phyloP scores from a whole-genome alignment of 2,888 invertebrate species.

The Acanthosepion lycidas region DNA sequence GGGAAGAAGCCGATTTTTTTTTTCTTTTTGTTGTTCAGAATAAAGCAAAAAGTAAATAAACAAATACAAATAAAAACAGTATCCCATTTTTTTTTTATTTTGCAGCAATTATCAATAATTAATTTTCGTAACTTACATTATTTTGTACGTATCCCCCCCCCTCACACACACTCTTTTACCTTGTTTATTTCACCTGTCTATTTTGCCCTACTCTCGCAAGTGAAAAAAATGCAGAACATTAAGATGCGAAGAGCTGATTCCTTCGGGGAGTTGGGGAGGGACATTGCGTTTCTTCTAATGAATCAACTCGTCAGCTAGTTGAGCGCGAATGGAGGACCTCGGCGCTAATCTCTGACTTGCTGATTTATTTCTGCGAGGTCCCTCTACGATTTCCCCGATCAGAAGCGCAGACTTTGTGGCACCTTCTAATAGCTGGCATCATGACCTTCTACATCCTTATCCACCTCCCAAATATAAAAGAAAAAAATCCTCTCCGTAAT shows the following conservation, averaged over 20 bases:
- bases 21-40: too few relatives aligned
- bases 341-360: not conserved
- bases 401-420: not conserved
- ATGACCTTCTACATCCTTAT: not conserved
- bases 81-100: too few relatives aligned
- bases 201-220: too few relatives aligned
- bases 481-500: not conserved
- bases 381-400: not conserved
- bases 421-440: not conserved
- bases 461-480: not conserved
- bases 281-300: not conserved
- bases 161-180: too few relatives aligned
- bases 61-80: too few relatives aligned
- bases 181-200: too few relatives aligned
- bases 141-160: too few relatives aligned
- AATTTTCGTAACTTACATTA: too few relatives aligned
- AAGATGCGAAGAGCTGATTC: not conserved
- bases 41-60: too few relatives aligned
- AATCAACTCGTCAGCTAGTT: not conserved
- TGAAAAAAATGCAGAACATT: not conserved
- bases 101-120: too few relatives aligned
- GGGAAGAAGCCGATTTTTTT: too few relatives aligned
- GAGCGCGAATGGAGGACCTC: not conserved
- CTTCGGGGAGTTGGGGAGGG: not conserved
- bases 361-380: slow-evolving; percentile 11